A percentile compares a stretch with the other conserved stretches of the same genome.
These are phyloP conservation scores for Chrysolina oricalcia DNA, from an alignment of 2,888 invertebrate species.

Conservation along the genomic window DNA sequence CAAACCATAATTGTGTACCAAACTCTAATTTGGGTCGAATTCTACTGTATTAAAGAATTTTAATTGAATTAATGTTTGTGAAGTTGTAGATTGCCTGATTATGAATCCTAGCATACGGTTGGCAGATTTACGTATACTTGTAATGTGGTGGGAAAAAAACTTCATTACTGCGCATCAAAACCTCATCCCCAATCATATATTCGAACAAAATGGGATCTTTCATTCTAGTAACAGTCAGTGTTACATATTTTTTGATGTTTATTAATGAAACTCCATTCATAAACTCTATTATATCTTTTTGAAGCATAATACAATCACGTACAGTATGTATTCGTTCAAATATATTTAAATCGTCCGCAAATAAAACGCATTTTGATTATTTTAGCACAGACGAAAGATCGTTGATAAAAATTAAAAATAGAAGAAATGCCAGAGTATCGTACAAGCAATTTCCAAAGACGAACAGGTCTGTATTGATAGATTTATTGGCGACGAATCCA, in stretches of 20 bases:
- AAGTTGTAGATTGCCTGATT: constrained; percentile 1
- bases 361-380: neutral
- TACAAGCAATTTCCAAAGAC: too few species aligned
- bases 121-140: constrained; percentile 16
- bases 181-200: too few species aligned
- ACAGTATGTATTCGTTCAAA: too few species aligned
- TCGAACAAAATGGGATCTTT: too few species aligned
- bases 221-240: too few species aligned
- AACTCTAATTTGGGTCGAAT: constrained; percentile 17
- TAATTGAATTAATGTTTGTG: constrained; percentile 2
- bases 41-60: constrained; percentile 1
- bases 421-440: too few species aligned
- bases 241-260: neutral
- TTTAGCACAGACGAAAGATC: constrained; percentile 6
- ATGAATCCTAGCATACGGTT: too few species aligned
- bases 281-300: constrained; percentile 5
- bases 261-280: too few species aligned
- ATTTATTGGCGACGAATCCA: too few species aligned
- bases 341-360: neutral
- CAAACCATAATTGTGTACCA: too few species aligned
- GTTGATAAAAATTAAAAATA: too few species aligned
- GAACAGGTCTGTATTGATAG: too few species aligned
- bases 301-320: constrained; percentile 16
- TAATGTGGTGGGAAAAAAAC: constrained; percentile 17
- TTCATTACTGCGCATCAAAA: constrained; percentile 2